phyloP scores from a whole-genome alignment of 1,140 invertebrate species.

The Bombus ignitus region DNA sequence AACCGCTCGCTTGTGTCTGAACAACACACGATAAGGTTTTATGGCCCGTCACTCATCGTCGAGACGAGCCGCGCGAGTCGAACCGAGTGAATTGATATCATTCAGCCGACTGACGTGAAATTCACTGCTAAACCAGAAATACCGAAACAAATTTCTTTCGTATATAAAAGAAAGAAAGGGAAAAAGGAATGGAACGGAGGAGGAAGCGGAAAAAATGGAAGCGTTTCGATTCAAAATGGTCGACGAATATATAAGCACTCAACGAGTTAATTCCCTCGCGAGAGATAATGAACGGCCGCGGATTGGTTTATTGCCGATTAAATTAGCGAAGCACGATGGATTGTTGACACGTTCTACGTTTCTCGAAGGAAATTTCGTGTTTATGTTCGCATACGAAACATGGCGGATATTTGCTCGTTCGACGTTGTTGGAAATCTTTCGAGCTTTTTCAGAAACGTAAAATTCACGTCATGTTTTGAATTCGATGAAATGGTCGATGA shows the following conservation, averaged over 20 bases:
- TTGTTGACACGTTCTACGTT: conserved; percentile 7
- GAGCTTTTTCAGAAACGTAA: fast-evolving
- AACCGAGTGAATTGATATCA: conserved; percentile 40
- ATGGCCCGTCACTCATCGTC: conserved; percentile 75
- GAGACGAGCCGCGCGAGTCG: conserved; percentile 50
- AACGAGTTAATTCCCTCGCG: background rate
- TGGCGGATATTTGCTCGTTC: background rate
- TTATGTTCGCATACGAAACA: background rate
- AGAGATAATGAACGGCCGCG: conserved; percentile 31
- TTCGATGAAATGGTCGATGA: background rate
- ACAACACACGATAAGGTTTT: conserved; percentile 77
- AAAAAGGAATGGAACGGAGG: too few relatives aligned
- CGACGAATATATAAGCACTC: background rate
- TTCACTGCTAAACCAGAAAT: conserved; percentile 22
- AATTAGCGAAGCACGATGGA: conserved; percentile 39
- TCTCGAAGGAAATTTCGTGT: background rate
- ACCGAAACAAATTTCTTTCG: background rate
- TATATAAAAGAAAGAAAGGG: background rate
- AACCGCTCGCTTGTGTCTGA: conserved; percentile 70
- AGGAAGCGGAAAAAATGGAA: background rate
- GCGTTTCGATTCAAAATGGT: background rate
- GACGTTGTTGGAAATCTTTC: background rate
- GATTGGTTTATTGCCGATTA: conserved; percentile 49
- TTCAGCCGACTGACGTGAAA: conserved; percentile 28
- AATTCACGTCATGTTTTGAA: background rate